These are phyloP conservation scores for Promerops cafer DNA, from an alignment of 2,113 vertebrate genomes.

Conservation along the genomic window DNA sequence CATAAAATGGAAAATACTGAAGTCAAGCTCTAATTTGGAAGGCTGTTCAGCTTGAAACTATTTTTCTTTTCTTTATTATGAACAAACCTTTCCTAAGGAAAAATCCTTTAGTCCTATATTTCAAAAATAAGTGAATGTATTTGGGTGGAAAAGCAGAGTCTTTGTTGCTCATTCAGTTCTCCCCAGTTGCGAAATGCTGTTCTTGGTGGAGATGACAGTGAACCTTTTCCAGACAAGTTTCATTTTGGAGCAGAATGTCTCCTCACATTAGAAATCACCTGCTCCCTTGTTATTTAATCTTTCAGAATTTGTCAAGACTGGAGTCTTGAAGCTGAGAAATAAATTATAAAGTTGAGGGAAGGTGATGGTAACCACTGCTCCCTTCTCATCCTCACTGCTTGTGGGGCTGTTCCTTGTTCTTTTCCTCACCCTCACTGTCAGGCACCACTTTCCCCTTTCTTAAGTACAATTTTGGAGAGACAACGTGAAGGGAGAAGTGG, in stretches of 20 bases:
- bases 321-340: not conserved
- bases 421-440: not conserved
- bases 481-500: too few species aligned
- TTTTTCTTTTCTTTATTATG: conserved; percentile 15
- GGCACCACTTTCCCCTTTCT: not conserved
- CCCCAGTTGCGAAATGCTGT: not conserved
- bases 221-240: not conserved
- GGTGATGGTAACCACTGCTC: not conserved
- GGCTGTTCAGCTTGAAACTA: not conserved
- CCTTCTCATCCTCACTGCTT: not conserved
- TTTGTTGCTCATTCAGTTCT: not conserved
- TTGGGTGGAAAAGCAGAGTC: not conserved
- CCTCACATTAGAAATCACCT: not conserved
- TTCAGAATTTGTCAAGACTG: not conserved
- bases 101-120: not conserved
- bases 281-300: not conserved
- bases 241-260: not conserved
- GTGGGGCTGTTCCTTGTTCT: fast-evolving
- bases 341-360: not conserved
- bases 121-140: not conserved
- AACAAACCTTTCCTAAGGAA: not conserved
- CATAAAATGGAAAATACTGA: not conserved
- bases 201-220: not conserved
- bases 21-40: conserved; percentile 8
- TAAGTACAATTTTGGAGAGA: fast-evolving